Conservation (phyloP, 2,113 vertebrate species). For the Cavia porcellus region DNA sequence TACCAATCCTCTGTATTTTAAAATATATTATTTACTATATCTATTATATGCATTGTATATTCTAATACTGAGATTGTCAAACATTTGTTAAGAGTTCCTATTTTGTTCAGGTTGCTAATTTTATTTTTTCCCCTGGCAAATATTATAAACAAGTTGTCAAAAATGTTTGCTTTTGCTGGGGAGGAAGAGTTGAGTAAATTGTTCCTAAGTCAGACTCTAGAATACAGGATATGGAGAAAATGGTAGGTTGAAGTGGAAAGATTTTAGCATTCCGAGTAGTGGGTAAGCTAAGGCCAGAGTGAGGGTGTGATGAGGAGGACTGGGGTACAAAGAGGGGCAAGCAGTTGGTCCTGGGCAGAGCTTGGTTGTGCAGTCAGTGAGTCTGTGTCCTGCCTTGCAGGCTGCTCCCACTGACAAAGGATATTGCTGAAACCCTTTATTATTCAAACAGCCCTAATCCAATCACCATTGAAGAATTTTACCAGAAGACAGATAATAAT, state of each 20-base stretch:
- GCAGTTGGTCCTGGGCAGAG: background rate
- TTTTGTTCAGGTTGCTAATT: slow-evolving; percentile 51
- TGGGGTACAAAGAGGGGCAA: background rate
- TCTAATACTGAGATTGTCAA: background rate
- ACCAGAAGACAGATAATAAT: slow-evolving; percentile 49
- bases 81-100: background rate
- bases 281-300: background rate
- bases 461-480: background rate
- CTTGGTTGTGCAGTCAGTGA: too few species aligned
- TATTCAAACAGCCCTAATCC: background rate
- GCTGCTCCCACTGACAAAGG: background rate
- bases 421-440: background rate
- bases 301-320: background rate
- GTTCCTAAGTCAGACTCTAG: background rate
- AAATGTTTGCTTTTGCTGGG: background rate
- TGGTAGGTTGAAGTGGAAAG: background rate
- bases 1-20: background rate
- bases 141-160: background rate
- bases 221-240: background rate
- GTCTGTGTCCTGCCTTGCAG: background rate
- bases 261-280: background rate
- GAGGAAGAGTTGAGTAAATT: background rate
- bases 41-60: background rate
- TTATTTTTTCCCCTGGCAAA: background rate
- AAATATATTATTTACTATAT: background rate